Evolutionary conservation across 2,797 vertebrate species (phyloP), one percentile per base, ranked within the genome.

Genomic region (Selene dorsalis): DNA sequence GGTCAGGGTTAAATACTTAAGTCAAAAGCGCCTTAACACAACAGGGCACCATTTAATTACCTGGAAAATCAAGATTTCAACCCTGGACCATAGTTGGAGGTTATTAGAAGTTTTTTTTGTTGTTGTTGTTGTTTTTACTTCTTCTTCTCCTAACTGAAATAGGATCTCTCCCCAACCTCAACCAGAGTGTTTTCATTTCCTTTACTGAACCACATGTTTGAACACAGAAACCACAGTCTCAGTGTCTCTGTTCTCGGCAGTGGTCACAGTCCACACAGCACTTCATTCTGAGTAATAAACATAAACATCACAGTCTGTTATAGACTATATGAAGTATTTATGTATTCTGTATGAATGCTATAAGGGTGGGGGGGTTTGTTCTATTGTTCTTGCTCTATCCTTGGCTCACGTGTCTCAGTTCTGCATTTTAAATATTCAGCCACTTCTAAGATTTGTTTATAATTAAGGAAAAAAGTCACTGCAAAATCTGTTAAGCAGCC

Each of bases 401-500:
- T 35, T 35, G 32, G 32, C 32, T 60, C 22, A 7, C 0, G 13
- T 62, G 52, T 41, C n/a, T 43, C 35, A 38, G 45, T 55, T 16
- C 13, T 50, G 61, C 16, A 16, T 74, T 71, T 66, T 55, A 22
- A 80, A 66, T 39, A 48, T 26, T 20, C 32, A 30, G 28, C 5
- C 61, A 59, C 57, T 30, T 76, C 60, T 35, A 43, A 70, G 30
- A 64, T 66, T 47, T 70, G 52, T 75, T 73, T 69, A 55, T 66
- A 26, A 58, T 65, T 30, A 48, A 45, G 24, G 61, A 35, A 47
- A 24, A 52, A 69, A 79, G 7, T 61, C 56, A 2, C 17, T 9
- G 57, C 45, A 61, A 16, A 81, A 75, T 64, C 14, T 4, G 5
- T 73, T 22, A 14, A 68, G 82, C 85, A 70, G 66, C 75, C 10